Base-by-base conservation (phyloP, 2,113 vertebrate species). In the Cranoglanis bouderius region DNA sequence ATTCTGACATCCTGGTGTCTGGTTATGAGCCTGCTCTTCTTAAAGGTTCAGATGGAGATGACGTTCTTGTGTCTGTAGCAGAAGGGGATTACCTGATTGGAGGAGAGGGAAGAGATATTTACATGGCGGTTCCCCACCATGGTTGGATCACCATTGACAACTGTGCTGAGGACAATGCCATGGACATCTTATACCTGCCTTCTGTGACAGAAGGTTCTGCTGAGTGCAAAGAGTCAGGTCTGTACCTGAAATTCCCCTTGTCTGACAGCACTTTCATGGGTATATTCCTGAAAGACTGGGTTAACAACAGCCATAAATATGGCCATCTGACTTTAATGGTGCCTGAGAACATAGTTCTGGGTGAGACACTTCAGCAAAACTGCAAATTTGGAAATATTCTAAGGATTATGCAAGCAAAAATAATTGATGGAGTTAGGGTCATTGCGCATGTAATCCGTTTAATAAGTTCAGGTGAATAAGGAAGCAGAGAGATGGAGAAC, bases 81-180 rank as follows among this genome's bases (percentile, higher is more conserved):
- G 92, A 91, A 82, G 90, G 74, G 8, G 93, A 94, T 87, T 85
- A 92, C 84, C 89, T 94, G 82, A 87, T 92, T 16, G 93, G 93
- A 2, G 92, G 91, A 38, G 90, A 92, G 19, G 93, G 93, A 84
- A 89, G 55, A 81, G 92, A 94, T 84, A 67, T 93, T 46, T 93
- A 94, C 90, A 38, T 91, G 87, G 1, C 92, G 3, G 88, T 90
- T 14, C 89, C 90, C 55, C 19, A 59, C 13, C 13, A 83, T 1
- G 89, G 90, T 51, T 88, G 84, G n/a, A 88, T 92, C 63, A 90
- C 87, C 18, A 91, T 92, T 53, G 88, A 93, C 85, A 93, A 93
- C 86, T 94, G 93, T 87, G 92, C 92, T 0, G 88, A 89, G 32
- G 93, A 94, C 90, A 88, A 90, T 6, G 88, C 67, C 55, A 88